phyloP scores from a whole-genome alignment of 2,888 invertebrate genomes.

The Apotomis capreana region DNA sequence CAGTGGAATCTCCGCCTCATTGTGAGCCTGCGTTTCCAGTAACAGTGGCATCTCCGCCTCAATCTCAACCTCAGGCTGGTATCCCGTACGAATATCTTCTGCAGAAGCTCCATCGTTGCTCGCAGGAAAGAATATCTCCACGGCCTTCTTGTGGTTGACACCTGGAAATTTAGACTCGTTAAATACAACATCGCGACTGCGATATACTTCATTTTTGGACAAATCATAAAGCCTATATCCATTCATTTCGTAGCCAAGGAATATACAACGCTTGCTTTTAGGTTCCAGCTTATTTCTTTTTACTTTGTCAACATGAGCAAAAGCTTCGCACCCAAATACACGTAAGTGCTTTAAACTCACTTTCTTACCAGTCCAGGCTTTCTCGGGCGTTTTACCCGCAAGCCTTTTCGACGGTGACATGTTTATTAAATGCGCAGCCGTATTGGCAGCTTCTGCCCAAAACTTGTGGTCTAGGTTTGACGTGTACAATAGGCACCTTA shows the following conservation, averaged over 20 bases:
- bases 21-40: too few relatives aligned
- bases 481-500: too few relatives aligned
- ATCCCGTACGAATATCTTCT: too few relatives aligned
- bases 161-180: too few relatives aligned
- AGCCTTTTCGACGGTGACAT: constrained; percentile 4
- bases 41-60: not conserved
- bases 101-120: too few relatives aligned
- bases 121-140: too few relatives aligned
- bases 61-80: not conserved
- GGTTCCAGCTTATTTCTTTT: constrained; percentile 1
- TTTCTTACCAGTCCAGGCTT: not conserved
- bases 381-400: constrained; percentile 1
- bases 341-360: constrained; percentile 15
- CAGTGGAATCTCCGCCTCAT: not conserved
- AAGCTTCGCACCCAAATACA: constrained; percentile 17
- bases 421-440: not conserved
- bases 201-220: too few relatives aligned
- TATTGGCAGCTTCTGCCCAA: constrained; percentile 3
- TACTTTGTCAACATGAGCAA: not conserved
- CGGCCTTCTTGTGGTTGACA: too few relatives aligned
- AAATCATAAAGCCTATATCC: too few relatives aligned
- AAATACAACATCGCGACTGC: too few relatives aligned
- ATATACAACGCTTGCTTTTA: not conserved
- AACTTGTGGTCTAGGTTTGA: not conserved
- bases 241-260: too few relatives aligned